Base-by-base conservation (phyloP, 30 jellyfish, hydroid and myxozoan species). In the Mastigias papua region DNA sequence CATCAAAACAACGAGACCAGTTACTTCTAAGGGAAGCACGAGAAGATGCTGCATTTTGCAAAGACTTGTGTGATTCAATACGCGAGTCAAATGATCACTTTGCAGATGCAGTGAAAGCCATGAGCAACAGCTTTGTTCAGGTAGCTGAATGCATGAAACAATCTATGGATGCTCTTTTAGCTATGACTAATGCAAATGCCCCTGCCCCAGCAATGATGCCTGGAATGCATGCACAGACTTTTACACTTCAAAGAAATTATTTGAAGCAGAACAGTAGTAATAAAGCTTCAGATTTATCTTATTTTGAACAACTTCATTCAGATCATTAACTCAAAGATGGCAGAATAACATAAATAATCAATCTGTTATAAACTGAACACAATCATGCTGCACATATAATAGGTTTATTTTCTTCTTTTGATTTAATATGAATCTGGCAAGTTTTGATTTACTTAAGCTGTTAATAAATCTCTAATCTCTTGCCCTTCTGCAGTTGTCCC, bases 41-140 rank as follows among this genome's bases (percentile, higher is more conserved):
- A 37, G 89, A 77, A 22, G 82, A 77, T 77, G 89, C 86, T 5
- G 9, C 26, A 21, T 81, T 81, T 33, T n/a, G 91, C 17, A 26
- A 71, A 72, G 86, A 72, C 16, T 27, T 83, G 62, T 20, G 79
- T 27, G 31, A 83, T 26, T 79, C 86, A 9, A 70, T 70, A 33
- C 48, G 49, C 29, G 30, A 83, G 46, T 83, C 93, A 23, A 83
- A 27, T 42, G 88, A 72, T 21, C 75, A 68, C 19, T 72, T 69
- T 83, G 48, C 91, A 28, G 67, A 60, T 60, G 72, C 72, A 7
- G 17, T 60, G 72, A 60, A 60, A 60, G n/a, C 72, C n/a, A 60
- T 60, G 72, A 60, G 72, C 72, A 60, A 60, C 72, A 60, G 72
- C 72, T 60, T 60, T 60, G 72, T 60, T 11, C 72, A 60, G n/a